phyloP scores from a whole-genome alignment of 2,797 vertebrate genomes.

The Tenualosa ilisha region DNA sequence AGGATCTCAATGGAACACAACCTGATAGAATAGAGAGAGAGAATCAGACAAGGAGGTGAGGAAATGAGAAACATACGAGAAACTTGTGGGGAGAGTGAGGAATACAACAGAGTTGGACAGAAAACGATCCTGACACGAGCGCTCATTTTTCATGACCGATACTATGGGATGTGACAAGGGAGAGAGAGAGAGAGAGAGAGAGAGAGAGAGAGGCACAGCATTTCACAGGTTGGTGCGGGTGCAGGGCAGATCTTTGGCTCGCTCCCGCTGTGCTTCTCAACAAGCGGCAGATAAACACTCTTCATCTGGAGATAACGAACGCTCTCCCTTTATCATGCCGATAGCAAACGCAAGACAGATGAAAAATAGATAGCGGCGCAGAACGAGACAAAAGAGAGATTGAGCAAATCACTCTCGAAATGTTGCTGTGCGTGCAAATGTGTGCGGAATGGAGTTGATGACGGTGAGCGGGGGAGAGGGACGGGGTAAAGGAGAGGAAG shows the following conservation, averaged over 20 bases:
- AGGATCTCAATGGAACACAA: too few relatives aligned
- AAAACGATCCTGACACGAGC: not conserved
- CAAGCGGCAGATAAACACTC: not conserved
- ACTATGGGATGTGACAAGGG: not conserved
- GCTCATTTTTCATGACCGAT: not conserved
- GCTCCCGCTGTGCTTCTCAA: not conserved
- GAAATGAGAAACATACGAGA: not conserved
- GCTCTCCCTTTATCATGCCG: not conserved
- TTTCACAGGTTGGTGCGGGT: not conserved
- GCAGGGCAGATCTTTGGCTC: not conserved
- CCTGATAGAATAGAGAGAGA: too few relatives aligned
- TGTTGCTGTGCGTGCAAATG: constrained; percentile 5
- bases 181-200: not conserved
- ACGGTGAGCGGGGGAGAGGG: not conserved
- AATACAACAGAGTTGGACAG: not conserved
- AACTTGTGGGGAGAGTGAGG: not conserved
- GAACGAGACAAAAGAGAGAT: not conserved
- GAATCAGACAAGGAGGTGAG: too few relatives aligned
- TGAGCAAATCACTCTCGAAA: not conserved
- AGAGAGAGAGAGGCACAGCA: not conserved
- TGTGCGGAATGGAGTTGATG: not conserved
- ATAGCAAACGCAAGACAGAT: not conserved
- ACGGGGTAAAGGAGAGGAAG: not conserved
- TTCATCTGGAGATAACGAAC: constrained; percentile 5
- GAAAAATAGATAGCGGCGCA: not conserved